Evolutionary conservation across 2,113 vertebrate species (phyloP), one percentile per base, ranked within the genome.

Genomic region (Corynorhinus townsendii): DNA sequence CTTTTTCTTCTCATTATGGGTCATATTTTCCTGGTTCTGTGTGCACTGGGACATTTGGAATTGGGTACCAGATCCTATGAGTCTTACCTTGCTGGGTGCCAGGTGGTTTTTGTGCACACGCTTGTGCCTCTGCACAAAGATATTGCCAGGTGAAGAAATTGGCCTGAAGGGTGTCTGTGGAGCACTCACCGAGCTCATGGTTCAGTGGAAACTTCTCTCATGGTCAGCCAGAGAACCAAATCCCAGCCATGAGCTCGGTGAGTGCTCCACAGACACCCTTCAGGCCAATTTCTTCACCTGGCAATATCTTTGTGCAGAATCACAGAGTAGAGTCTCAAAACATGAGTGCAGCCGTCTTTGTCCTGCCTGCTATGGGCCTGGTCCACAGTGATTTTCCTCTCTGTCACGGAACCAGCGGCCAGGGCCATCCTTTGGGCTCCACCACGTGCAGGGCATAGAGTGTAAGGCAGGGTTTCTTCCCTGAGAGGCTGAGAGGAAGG

Each of bases 371-470:
- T 0, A 0, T 2, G 38, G 4, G 24, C 10, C 9, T 2, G 16
- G 4, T 2, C 45, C 54, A 0, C 1, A 1, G 38, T 4, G 2
- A 6, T 10, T 33, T 1, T 3, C 49, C 40, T 4, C 19, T 3
- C 17, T 28, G 52, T 15, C n/a, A 7, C 26, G 0, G 14, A 11
- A 0, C 24, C 54, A 7, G 28, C 9, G 3, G 4, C 56, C 40
- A 19, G 9, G 10, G 16, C 35, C n/a, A 14, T 10, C n/a, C 17
- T 45, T 26, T 3, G 49, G 47, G 66, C 30, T 8, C 90, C 12
- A 0, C 82, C 2, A 0, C 0, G 16, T 8, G 28, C 24, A 30
- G 66, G 15, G 45, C 7, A 1, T 4, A 3, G 0, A 30, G 4
- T 0, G 0, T 2, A 28, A 26, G 43, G 30, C 5, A 2, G 1